Evolutionary conservation across 2,888 invertebrate species (phyloP), one percentile per base, ranked within the genome.

Genomic region (Actias luna): DNA sequence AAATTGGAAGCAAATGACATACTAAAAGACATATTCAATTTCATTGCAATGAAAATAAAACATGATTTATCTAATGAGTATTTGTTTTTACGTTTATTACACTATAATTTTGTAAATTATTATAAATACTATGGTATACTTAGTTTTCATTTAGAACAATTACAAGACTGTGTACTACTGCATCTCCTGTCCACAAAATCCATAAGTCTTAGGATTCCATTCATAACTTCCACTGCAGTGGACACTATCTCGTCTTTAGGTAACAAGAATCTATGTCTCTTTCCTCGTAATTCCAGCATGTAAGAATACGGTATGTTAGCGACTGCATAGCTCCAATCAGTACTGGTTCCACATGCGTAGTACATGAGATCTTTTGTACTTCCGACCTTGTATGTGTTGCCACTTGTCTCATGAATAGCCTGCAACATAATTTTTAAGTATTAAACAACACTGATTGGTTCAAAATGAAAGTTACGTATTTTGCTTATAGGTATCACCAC

Each of bases 301-400:
- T 91, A 92, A 1, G 87, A 83, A 75, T 83, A 92, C 0, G 85
- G 87, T 29, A 92, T 87, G 58, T 82, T 83, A 4, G 84, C 83
- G 3, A 79, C 78, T 0, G 77, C 90, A 66, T 92, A 92, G 59
- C 87, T 88, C 92, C 92, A 92, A 63, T 92, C 92, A 0, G 77
- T 78, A 71, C 92, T 91, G 58, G 83, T 90, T 0, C 92, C 92
- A 0, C 86, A 67, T 1, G 92, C 83, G 68, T 82, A 92, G 75
- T 92, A 92, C 92, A 92, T 92, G 7, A 92, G 79, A 65, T 92
- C 92, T 50, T 88, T 92, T 0, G 92, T 91, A 66, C 91, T 88
- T 22, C 92, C 92, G 0, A 92, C 92, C 77, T 86, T 89, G 79
- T 90, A 92, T 0, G 83, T 90, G 64, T 80, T 84, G 0, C 87